Evolutionary conservation across 2,888 invertebrate species (phyloP).

Genomic region (Cryptosula pallasiana): DNA sequence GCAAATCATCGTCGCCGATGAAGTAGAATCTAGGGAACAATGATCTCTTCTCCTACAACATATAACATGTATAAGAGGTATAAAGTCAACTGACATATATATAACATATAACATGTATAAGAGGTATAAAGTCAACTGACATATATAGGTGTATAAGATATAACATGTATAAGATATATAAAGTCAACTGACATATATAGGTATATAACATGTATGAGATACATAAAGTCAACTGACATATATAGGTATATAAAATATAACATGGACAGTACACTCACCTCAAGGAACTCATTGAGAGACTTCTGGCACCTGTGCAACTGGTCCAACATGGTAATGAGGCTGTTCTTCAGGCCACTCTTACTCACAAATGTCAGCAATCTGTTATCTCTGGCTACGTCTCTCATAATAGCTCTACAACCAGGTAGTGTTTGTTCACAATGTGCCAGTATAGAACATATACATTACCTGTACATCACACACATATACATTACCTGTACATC

Average conservation of each 20-base stretch:
- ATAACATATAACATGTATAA: not conserved
- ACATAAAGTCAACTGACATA: too few relatives aligned
- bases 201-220: too few relatives aligned
- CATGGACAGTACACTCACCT: too few relatives aligned
- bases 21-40: slow-evolving; percentile 94
- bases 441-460: too few relatives aligned
- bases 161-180: not conserved
- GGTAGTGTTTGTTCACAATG: too few relatives aligned
- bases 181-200: too few relatives aligned
- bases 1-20: slow-evolving; percentile 91
- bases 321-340: slow-evolving; percentile 76
- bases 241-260: too few relatives aligned
- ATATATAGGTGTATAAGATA: not conserved
- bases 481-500: too few relatives aligned
- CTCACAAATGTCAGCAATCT: slow-evolving; percentile 70
- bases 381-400: slow-evolving; percentile 71
- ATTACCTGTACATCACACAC: too few relatives aligned
- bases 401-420: slow-evolving; percentile 66
- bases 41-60: slow-evolving; percentile 76
- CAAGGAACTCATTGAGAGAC: slow-evolving; percentile 86
- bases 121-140: not conserved
- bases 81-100: not conserved
- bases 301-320: slow-evolving; percentile 87
- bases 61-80: not conserved
- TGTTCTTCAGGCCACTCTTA: slow-evolving; percentile 65